Percentiles rank a stretch among this genome's conserved stretches.
Conservation (phyloP, 2,797 vertebrate species). For the Ctenochaetus hawaiiensis region DNA sequence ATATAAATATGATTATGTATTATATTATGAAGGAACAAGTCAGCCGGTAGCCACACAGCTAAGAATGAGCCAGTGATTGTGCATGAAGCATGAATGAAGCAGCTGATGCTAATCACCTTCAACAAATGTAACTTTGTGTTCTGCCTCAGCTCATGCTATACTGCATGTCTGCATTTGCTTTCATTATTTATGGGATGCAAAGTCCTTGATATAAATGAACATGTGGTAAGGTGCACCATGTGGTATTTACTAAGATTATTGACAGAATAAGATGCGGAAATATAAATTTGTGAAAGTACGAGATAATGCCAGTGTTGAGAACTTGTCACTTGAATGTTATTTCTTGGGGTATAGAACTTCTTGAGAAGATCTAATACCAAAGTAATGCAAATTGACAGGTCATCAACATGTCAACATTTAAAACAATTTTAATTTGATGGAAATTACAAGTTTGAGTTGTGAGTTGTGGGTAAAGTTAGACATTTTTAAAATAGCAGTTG, state of each 20-base stretch:
- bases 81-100: neutral
- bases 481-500: too few relatives aligned
- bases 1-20: neutral
- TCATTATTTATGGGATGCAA: neutral
- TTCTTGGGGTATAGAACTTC: neutral
- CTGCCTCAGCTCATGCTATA: neutral
- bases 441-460: too few relatives aligned
- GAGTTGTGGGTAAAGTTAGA: too few relatives aligned
- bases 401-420: too few relatives aligned
- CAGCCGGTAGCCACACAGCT: too few relatives aligned
- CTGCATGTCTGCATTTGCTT: conserved; percentile 13
- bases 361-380: neutral
- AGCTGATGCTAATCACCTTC: neutral
- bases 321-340: neutral
- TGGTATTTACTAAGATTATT: neutral
- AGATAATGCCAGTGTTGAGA: neutral
- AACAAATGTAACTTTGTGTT: neutral
- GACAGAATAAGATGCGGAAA: neutral
- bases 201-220: too few relatives aligned
- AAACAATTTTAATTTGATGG: too few relatives aligned
- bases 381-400: too few relatives aligned
- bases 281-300: neutral
- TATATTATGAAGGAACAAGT: neutral
- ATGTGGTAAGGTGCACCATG: neutral
- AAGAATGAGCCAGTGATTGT: neutral